phyloP scores from a whole-genome alignment of 2,888 invertebrate species.

The Leucoptera coffeella region DNA sequence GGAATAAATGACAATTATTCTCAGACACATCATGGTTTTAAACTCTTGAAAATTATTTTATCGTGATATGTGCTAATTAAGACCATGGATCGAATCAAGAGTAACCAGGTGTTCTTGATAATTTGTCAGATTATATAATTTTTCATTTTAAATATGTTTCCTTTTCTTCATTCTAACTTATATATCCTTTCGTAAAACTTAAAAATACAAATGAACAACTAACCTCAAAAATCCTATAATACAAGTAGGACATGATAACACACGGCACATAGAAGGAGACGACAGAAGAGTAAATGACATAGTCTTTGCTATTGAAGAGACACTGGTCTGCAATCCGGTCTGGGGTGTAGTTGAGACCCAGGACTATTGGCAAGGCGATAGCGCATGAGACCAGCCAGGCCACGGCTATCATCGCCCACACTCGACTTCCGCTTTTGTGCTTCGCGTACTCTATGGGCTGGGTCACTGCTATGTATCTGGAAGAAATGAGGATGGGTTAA shows the following conservation, averaged over 20 bases:
- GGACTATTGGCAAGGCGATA: constrained; percentile 92
- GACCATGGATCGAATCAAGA: too few species aligned
- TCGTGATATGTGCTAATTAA: too few species aligned
- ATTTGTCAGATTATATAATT: too few species aligned
- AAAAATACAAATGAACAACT: constrained; percentile 14
- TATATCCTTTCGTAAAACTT: too few species aligned
- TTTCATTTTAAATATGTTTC: too few species aligned
- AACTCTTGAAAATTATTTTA: too few species aligned
- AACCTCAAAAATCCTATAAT: constrained; percentile 96
- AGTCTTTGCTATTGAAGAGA: constrained; percentile 95
- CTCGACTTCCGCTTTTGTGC: constrained; percentile 92
- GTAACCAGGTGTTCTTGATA: too few species aligned
- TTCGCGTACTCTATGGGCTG: constrained; percentile 98
- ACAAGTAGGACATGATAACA: constrained; percentile 95
- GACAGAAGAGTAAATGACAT: constrained; percentile 95
- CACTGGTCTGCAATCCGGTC: constrained; percentile 78
- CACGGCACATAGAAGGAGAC: constrained; percentile 99
- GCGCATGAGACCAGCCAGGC: constrained; percentile 91
- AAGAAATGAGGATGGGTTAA: not conserved
- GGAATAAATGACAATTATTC: too few species aligned
- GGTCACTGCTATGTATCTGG: constrained; percentile 97
- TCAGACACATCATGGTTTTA: too few species aligned
- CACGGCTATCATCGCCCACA: constrained; percentile 88
- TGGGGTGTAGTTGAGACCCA: constrained; percentile 91
- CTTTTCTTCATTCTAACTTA: too few species aligned